Percentiles rank a stretch among this genome's conserved stretches.
Evolutionary conservation across 2,888 invertebrate species (phyloP).

Genomic region (Eueremaeus valkanovi): DNA sequence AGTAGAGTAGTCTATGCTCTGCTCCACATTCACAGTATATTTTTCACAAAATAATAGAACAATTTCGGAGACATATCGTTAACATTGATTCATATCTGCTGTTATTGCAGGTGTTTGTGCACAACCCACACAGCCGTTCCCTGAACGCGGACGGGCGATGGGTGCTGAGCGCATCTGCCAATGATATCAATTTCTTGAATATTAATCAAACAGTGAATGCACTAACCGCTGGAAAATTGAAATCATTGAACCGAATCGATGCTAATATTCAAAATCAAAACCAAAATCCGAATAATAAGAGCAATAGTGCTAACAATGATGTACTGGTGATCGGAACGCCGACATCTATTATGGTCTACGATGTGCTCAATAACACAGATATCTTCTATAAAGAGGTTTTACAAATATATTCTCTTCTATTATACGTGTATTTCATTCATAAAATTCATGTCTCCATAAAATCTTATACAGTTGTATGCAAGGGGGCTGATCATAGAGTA

Average conservation of each 20-base stretch:
- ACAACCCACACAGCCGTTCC: conserved; percentile 70
- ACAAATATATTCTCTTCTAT: too few species aligned
- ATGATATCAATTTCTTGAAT: conserved; percentile 62
- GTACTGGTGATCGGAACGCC: conserved; percentile 74
- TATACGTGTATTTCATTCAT: too few species aligned
- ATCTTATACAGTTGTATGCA: too few species aligned
- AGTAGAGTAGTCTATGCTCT: too few species aligned
- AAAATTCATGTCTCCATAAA: too few species aligned
- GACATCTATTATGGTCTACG: conserved; percentile 73
- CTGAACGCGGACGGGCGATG: conserved; percentile 58
- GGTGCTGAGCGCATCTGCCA: conserved; percentile 55
- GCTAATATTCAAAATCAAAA: background rate
- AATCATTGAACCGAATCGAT: background rate
- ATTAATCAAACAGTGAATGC: conserved; percentile 75
- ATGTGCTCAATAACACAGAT: conserved; percentile 85
- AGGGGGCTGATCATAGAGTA: too few species aligned
- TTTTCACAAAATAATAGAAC: too few species aligned
- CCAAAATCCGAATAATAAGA: background rate
- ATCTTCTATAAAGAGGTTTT: conserved; percentile 83
- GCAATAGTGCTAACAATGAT: conserved; percentile 57
- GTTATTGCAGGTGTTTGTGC: conserved; percentile 66
- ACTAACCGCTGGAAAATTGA: conserved; percentile 63
- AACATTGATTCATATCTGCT: conserved; percentile 71
- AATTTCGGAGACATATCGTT: conserved; percentile 60
- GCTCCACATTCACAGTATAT: too few species aligned